Percentiles rank a stretch among this genome's conserved stretches.
These are phyloP conservation scores for Acrocyrtus sp. DNA, from an alignment of 2,888 invertebrate genomes.

Conservation along the genomic window DNA sequence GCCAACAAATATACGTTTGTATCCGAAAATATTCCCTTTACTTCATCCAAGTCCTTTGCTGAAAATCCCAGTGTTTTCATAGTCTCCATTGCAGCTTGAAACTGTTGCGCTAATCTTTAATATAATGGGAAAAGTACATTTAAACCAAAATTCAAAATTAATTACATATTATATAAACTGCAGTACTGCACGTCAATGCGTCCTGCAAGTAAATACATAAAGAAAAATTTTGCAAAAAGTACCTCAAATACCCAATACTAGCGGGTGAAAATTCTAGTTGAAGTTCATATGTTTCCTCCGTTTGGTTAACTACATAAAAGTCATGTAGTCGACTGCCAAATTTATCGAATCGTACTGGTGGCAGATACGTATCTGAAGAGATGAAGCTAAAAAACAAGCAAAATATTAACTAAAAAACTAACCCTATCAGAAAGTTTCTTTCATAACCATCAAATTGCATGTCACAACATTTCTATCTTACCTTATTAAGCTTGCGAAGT, in stretches of 20 bases:
- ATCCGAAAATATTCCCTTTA: slow-evolving; percentile 95
- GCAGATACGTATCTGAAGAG: slow-evolving; percentile 66
- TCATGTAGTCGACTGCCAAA: slow-evolving; percentile 68
- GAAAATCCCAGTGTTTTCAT: slow-evolving; percentile 82
- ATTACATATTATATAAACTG: neutral
- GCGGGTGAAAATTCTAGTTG: slow-evolving; percentile 58
- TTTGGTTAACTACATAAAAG: slow-evolving; percentile 64
- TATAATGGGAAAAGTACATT: slow-evolving; percentile 44
- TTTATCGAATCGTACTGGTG: slow-evolving; percentile 69
- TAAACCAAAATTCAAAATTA: neutral
- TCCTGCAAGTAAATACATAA: neutral
- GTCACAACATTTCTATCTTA: slow-evolving; percentile 21
- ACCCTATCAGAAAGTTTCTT: slow-evolving; percentile 19
- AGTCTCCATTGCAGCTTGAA: slow-evolving; percentile 78
- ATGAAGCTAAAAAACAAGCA: slow-evolving; percentile 32
- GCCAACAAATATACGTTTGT: slow-evolving; percentile 92
- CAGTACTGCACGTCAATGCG: neutral
- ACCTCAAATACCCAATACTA: slow-evolving; percentile 60
- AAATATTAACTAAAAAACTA: slow-evolving; percentile 1
- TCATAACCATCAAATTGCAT: neutral
- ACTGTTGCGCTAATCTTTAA: slow-evolving; percentile 81
- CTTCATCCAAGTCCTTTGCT: slow-evolving; percentile 94
- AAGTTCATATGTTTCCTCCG: slow-evolving; percentile 54
- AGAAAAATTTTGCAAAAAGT: neutral
- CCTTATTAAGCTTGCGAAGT: slow-evolving; percentile 56